Conservation (phyloP, 2,888 invertebrate genomes). For the Pammene aurita region DNA sequence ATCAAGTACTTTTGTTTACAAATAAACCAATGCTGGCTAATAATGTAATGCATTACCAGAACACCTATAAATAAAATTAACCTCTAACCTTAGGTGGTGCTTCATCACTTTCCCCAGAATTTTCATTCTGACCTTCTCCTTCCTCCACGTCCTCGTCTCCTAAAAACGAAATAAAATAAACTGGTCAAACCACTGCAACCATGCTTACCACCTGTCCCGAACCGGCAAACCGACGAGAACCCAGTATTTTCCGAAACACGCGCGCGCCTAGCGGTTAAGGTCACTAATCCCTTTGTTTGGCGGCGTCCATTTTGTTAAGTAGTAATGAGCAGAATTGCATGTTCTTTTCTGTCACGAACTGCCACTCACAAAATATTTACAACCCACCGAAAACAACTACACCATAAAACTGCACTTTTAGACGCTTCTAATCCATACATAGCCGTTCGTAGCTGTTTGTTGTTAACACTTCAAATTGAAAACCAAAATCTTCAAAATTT, state of each 20-base stretch:
- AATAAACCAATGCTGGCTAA: slow-evolving; percentile 27
- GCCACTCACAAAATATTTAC: slow-evolving; percentile 82
- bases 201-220: slow-evolving; percentile 58
- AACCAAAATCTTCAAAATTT: slow-evolving; percentile 73
- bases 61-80: slow-evolving; percentile 33
- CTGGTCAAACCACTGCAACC: slow-evolving; percentile 71
- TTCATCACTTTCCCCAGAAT: slow-evolving; percentile 90
- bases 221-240: slow-evolving; percentile 57
- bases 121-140: slow-evolving; percentile 86
- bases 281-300: slow-evolving; percentile 90
- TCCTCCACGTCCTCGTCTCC: slow-evolving; percentile 89
- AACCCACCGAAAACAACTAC: slow-evolving; percentile 73
- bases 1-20: slow-evolving; percentile 39
- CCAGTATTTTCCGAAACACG: slow-evolving; percentile 59
- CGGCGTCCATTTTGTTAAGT: slow-evolving; percentile 91
- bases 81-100: slow-evolving; percentile 82
- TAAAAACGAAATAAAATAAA: slow-evolving; percentile 69
- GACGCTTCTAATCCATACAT: slow-evolving; percentile 16
- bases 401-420: slow-evolving; percentile 51
- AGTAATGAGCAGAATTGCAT: slow-evolving; percentile 87
- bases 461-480: slow-evolving; percentile 48
- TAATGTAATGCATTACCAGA: slow-evolving; percentile 22
- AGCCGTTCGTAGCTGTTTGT: slow-evolving; percentile 41
- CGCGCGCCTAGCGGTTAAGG: slow-evolving; percentile 79
- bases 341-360: slow-evolving; percentile 84